Conservation (phyloP, 2,113 vertebrate species). For the Pachycephala philippinensis region DNA sequence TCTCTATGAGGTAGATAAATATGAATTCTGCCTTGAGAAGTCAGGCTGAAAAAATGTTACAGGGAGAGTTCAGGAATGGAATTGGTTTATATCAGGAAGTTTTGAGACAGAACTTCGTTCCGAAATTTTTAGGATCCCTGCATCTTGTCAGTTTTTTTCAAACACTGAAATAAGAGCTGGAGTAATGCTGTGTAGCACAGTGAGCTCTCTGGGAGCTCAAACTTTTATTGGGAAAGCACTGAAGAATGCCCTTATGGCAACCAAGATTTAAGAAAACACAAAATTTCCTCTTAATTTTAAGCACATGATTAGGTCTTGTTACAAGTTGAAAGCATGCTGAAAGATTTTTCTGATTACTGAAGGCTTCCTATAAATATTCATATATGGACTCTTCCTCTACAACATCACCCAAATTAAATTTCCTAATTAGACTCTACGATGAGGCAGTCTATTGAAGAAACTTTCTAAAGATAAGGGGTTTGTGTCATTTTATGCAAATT, state of each 20-base stretch:
- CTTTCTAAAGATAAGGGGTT: background rate
- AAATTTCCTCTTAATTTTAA: background rate
- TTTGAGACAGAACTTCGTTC: background rate
- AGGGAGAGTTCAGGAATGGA: background rate
- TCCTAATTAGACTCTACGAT: background rate
- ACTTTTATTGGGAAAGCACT: background rate
- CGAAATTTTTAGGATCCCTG: background rate
- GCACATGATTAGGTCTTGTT: background rate
- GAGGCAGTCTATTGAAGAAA: background rate
- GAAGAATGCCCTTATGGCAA: background rate
- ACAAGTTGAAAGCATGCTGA: background rate
- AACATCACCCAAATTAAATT: background rate
- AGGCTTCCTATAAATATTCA: conserved; percentile 16
- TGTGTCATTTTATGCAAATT: background rate
- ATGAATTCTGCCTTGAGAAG: background rate
- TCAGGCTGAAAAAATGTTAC: background rate
- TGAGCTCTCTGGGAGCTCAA: background rate
- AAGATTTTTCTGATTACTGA: background rate
- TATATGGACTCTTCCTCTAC: background rate
- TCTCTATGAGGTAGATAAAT: background rate
- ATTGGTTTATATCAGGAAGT: background rate
- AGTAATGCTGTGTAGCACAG: background rate
- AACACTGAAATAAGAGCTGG: background rate
- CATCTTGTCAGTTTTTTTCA: background rate
- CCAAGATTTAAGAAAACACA: background rate